A percentile compares a stretch with the other conserved stretches of the same genome.
phyloP scores from a whole-genome alignment of 2,113 vertebrate species.

The Saccopteryx bilineata region DNA sequence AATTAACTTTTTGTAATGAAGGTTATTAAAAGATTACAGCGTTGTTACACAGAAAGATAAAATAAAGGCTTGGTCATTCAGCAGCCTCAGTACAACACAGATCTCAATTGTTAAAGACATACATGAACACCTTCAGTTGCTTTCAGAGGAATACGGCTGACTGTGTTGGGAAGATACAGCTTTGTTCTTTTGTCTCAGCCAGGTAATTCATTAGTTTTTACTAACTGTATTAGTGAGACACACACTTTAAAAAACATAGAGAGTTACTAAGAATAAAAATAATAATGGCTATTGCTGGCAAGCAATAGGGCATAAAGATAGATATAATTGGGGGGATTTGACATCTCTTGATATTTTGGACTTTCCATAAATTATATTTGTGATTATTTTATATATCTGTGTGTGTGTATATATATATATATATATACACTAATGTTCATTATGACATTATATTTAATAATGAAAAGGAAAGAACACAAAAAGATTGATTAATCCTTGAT shows the following conservation, averaged over 20 bases:
- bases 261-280: background rate
- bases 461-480: background rate
- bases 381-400: background rate
- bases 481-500: background rate
- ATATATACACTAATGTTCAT: background rate
- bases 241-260: background rate
- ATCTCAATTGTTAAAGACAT: background rate
- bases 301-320: background rate
- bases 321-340: background rate
- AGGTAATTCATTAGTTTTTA: background rate
- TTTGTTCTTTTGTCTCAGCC: background rate
- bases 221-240: background rate
- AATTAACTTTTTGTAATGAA: background rate
- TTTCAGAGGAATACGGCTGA: background rate
- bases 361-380: background rate
- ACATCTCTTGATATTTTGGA: background rate
- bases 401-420: background rate
- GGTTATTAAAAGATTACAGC: background rate
- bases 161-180: background rate
- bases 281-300: background rate
- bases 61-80: background rate
- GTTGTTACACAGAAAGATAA: background rate
- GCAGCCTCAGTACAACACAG: background rate
- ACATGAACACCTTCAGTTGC: background rate
- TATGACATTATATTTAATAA: background rate